These are phyloP conservation scores for Psittacula cyanocephala DNA, from an alignment of 2,113 vertebrate genomes.

Conservation along the genomic window DNA sequence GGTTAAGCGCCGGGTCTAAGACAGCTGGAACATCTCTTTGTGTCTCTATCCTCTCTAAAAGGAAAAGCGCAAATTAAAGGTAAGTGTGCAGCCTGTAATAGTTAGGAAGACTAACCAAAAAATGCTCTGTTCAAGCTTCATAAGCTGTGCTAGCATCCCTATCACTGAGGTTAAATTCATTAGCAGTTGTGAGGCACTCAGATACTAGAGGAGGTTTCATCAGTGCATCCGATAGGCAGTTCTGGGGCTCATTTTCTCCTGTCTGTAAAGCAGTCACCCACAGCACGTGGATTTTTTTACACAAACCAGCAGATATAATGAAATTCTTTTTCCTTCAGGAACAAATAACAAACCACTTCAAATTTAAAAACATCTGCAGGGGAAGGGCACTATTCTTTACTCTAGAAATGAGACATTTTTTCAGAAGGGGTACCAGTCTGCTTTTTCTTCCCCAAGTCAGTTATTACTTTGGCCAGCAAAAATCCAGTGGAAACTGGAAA, in stretches of 20 bases:
- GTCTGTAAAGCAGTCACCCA: not conserved
- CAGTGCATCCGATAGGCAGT: not conserved
- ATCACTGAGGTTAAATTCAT: not conserved
- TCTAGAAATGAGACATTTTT: not conserved
- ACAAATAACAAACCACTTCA: not conserved
- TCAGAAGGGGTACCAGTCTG: not conserved
- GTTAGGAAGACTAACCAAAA: not conserved
- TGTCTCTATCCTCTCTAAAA: not conserved
- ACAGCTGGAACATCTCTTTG: not conserved
- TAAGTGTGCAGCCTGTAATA: not conserved
- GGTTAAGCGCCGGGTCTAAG: accelerated
- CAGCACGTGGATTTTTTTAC: not conserved
- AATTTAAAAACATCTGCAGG: not conserved
- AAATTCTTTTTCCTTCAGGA: not conserved
- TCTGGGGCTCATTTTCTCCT: not conserved
- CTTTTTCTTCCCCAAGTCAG: not conserved
- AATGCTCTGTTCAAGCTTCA: not conserved
- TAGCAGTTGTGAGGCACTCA: not conserved
- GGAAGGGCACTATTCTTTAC: not conserved
- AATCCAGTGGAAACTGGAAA: not conserved
- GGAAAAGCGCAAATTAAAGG: not conserved
- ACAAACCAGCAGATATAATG: not conserved
- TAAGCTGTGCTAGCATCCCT: not conserved
- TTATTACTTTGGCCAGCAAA: not conserved
- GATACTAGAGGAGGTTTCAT: not conserved